Base-by-base conservation (phyloP, 2,797 vertebrate species). In the Scolopax bukidnonensis region DNA sequence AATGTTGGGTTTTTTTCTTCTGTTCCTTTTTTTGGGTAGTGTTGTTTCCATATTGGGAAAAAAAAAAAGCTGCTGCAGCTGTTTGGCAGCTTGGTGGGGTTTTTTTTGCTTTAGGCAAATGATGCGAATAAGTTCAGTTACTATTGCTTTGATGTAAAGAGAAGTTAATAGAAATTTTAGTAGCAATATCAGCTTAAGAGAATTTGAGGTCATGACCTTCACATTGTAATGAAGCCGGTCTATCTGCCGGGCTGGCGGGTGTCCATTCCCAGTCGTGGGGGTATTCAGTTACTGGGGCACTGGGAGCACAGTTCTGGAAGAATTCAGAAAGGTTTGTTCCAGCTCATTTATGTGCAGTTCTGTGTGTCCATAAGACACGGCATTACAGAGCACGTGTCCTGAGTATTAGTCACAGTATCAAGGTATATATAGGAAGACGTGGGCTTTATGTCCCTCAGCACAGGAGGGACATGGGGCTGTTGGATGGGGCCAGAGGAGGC, bases 311-410 rank as follows among this genome's bases (percentile, higher is more conserved):
- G 25, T 0, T 43, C 16, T 43, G 59, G 30, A 38, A 23, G 54
- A 10, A 10, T 9, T 50, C 40, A 23, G 38, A 3, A 4, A 24
- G 56, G 33, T 23, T 77, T 13, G 1, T 10, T 33, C 15, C 56
- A 5, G 3, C 25, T 1, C 20, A 2, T 32, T 43, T 27, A 4
- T 8, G 8, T 10, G 45, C 20, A 36, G 43, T 13, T 51, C n/a
- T 27, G 7, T 43, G 50, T 16, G 51, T 20, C 16, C 16, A 0
- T n/a, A 12, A 7, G 33, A 3, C 19, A 28, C 0, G 9, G 20
- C 2, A 1, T 14, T 12, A 7, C 1, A 2, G 4, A 9, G 33
- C 12, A 4, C 3, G 20, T 12, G 8, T 16, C 33, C 33, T 41
- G 18, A 36, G n/a, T 8, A 1, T 20, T 10, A 14, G 19, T 17